Evolutionary conservation across 2,797 vertebrate genomes (phyloP).

Genomic region (Anas flavirostris): DNA sequence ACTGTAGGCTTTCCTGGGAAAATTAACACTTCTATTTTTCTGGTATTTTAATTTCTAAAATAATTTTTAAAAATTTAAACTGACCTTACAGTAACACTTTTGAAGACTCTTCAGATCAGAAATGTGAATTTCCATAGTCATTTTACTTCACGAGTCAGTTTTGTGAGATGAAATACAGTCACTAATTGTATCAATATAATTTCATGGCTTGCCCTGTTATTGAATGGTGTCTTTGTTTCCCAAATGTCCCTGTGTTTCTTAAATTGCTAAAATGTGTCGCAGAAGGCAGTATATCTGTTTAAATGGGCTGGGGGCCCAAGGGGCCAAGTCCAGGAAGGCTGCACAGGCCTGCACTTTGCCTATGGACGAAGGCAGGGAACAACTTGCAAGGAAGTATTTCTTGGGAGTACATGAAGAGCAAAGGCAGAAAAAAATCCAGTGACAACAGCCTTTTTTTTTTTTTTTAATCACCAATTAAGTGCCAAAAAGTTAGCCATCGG

Average conservation of each 20-base stretch:
- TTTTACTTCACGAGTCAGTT: background rate
- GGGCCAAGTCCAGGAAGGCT: too few relatives aligned
- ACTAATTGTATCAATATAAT: background rate
- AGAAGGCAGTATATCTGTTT: background rate
- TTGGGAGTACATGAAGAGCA: background rate
- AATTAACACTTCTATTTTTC: background rate
- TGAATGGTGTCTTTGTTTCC: background rate
- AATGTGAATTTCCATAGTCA: background rate
- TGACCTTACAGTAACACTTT: background rate
- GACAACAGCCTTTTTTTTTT: background rate
- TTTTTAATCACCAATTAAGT: background rate
- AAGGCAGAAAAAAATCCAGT: background rate
- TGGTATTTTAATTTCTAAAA: background rate
- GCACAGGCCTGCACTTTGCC: background rate
- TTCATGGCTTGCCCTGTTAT: background rate
- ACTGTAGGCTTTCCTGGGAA: background rate
- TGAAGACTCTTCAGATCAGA: background rate
- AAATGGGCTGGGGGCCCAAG: background rate
- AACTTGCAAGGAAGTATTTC: background rate
- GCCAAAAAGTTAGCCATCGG: background rate
- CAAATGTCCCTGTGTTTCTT: background rate
- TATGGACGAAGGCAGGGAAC: background rate
- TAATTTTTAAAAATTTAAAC: background rate
- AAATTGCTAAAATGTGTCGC: background rate
- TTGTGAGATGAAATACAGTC: rapidly evolving